A percentile compares a stretch with the other conserved stretches of the same genome.
phyloP scores from a whole-genome alignment of 2,797 vertebrate species.

The Eulemur albifrons region DNA sequence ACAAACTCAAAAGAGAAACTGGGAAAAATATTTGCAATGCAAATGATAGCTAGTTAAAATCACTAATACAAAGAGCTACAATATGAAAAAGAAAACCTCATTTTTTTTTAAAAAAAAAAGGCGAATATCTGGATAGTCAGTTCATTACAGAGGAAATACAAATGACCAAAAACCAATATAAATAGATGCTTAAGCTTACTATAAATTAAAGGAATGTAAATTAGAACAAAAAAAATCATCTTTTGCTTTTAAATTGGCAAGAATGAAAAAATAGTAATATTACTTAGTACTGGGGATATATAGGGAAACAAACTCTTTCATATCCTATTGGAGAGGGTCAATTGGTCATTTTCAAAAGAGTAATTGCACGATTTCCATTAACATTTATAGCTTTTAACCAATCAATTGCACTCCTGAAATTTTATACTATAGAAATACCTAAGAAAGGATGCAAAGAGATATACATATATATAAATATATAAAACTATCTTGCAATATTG shows the following conservation, averaged over 20 bases:
- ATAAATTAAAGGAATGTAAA: not conserved
- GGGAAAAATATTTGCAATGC: not conserved
- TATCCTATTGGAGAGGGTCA: not conserved
- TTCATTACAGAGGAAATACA: not conserved
- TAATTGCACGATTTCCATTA: not conserved
- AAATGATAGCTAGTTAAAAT: not conserved
- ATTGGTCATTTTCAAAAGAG: constrained; percentile 16
- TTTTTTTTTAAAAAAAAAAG: not conserved
- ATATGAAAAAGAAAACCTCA: not conserved
- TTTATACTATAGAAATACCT: not conserved
- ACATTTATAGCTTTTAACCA: not conserved
- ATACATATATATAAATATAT: not conserved
- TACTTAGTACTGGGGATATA: not conserved
- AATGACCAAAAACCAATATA: not conserved
- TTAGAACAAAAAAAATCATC: constrained; percentile 11
- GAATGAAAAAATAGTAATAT: constrained; percentile 41
- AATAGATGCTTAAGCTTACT: not conserved
- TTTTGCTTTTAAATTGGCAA: constrained; percentile 23
- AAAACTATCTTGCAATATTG: not conserved
- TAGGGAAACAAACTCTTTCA: not conserved
- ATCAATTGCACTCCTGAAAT: not conserved
- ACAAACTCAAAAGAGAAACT: constrained; percentile 14
- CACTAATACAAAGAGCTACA: not conserved
- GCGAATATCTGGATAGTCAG: not conserved
- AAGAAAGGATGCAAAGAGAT: not conserved